phyloP scores from a whole-genome alignment of 1,140 invertebrate genomes.

The Galendromus occidentalis region DNA sequence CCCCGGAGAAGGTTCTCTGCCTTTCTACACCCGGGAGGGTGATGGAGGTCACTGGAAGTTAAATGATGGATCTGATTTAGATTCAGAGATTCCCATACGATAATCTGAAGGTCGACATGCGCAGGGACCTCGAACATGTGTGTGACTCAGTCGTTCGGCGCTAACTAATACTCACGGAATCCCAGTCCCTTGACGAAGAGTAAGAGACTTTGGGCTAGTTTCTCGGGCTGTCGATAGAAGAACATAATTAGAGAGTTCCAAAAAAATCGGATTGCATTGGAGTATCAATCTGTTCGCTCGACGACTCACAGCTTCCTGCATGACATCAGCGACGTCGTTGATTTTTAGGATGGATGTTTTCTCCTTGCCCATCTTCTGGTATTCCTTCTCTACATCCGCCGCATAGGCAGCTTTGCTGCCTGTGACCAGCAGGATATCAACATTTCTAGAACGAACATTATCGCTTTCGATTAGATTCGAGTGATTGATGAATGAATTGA shows the following conservation, averaged over 20 bases:
- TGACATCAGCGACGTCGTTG: slow-evolving; percentile 53
- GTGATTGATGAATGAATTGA: too few species aligned
- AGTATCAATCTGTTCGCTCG: not conserved
- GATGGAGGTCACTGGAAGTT: slow-evolving; percentile 20
- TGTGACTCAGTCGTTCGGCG: not conserved
- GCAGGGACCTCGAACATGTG: too few species aligned
- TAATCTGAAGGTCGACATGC: too few species aligned
- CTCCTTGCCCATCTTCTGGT: slow-evolving; percentile 52
- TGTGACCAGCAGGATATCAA: slow-evolving; percentile 57
- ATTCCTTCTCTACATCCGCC: slow-evolving; percentile 41
- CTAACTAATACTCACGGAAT: slow-evolving; percentile 19
- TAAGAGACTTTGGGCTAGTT: slow-evolving; percentile 22
- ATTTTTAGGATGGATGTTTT: slow-evolving; percentile 61
- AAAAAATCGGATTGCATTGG: too few species aligned
- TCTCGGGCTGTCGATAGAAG: slow-evolving; percentile 20
- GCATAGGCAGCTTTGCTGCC: slow-evolving; percentile 58
- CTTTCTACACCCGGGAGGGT: slow-evolving; percentile 21
- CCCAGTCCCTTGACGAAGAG: slow-evolving; percentile 23
- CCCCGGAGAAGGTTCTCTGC: slow-evolving; percentile 21
- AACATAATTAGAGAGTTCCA: not conserved
- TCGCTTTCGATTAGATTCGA: too few species aligned
- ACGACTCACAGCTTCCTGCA: slow-evolving; percentile 47
- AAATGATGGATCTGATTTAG: not conserved
- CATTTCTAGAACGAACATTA: slow-evolving; percentile 33
- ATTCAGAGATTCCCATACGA: too few species aligned